phyloP scores from a whole-genome alignment of 2,797 vertebrate genomes.

The Siniperca scherzeri region DNA sequence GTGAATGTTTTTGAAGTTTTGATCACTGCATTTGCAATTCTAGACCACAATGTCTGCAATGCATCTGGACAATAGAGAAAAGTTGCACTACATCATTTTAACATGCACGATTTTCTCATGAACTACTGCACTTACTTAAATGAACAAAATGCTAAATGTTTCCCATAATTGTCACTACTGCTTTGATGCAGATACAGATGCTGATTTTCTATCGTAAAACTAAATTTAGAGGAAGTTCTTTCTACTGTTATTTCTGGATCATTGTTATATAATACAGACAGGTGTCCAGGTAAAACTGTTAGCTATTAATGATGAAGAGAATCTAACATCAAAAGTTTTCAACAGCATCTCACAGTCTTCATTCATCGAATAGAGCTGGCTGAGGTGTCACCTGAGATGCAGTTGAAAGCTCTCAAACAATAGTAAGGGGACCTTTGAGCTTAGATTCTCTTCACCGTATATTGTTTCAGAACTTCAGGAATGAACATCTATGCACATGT shows the following conservation, averaged over 20 bases:
- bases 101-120: neutral
- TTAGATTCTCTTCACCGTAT: neutral
- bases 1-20: neutral
- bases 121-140: neutral
- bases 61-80: neutral
- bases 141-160: neutral
- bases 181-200: neutral
- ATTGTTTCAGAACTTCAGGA: neutral
- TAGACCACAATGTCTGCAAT: neutral
- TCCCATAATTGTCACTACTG: neutral
- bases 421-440: conserved; percentile 2
- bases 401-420: neutral
- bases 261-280: neutral
- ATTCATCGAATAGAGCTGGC: neutral
- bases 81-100: neutral
- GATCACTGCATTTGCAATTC: neutral
- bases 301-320: neutral
- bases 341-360: neutral
- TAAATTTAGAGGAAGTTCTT: neutral
- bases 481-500: neutral
- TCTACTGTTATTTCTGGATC: neutral
- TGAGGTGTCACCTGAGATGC: conserved; percentile 2
- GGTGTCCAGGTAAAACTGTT: neutral
- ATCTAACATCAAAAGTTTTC: conserved; percentile 9
- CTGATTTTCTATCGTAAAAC: neutral